These are phyloP conservation scores for Ceriagrion tenellum DNA, from an alignment of 2,888 invertebrate genomes.

Conservation along the genomic window DNA sequence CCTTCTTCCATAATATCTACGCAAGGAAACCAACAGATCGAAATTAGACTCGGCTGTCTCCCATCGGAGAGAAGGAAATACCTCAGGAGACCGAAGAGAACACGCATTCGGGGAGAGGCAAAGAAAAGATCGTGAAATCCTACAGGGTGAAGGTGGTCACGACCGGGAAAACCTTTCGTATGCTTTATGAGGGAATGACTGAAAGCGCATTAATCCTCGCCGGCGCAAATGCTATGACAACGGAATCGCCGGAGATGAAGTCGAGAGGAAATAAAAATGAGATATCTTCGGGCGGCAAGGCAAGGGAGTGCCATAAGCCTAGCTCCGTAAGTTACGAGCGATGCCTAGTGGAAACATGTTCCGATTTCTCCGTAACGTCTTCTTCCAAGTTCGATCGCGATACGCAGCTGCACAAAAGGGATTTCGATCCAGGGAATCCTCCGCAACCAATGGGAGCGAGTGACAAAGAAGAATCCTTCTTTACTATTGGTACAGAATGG, in stretches of 20 bases:
- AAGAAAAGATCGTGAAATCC: conserved; percentile 31
- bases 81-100: not conserved
- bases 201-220: not conserved
- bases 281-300: not conserved
- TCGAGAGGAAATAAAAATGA: conserved; percentile 20
- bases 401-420: not conserved
- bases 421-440: not conserved
- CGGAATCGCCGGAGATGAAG: not conserved
- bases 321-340: not conserved
- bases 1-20: not conserved
- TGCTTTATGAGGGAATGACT: conserved; percentile 10
- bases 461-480: not conserved
- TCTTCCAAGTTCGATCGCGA: not conserved
- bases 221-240: not conserved
- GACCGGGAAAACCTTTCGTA: conserved; percentile 22
- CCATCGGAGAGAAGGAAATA: not conserved
- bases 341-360: conserved; percentile 4
- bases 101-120: not conserved
- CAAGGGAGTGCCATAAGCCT: not conserved
- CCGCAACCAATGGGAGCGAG: not conserved
- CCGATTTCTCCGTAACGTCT: conserved; percentile 28
- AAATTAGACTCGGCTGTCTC: conserved; percentile 21
- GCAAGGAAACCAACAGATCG: not conserved
- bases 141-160: conserved; percentile 26
- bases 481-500: not conserved